Evolutionary conservation across 2,113 vertebrate species (phyloP).

Genomic region (Pachypanchax playfairii): DNA sequence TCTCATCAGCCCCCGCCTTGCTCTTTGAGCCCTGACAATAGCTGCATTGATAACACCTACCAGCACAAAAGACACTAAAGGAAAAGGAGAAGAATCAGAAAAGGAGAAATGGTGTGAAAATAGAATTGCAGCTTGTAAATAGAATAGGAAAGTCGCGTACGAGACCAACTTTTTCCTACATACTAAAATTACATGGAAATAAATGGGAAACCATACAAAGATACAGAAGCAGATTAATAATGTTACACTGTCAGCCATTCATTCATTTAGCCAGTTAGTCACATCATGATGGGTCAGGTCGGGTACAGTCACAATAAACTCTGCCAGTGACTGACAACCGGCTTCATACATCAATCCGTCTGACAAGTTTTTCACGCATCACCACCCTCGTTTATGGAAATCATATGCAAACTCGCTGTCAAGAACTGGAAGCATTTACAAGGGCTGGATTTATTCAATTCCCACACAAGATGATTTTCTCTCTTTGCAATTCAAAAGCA

Average conservation of each 20-base stretch:
- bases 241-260: slow-evolving; percentile 20
- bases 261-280: slow-evolving; percentile 30
- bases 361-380: slow-evolving; percentile 68
- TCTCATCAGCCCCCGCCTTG: slow-evolving; percentile 56
- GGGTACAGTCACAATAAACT: slow-evolving; percentile 45
- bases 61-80: slow-evolving; percentile 39
- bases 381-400: slow-evolving; percentile 61
- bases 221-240: not conserved
- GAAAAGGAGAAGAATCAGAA: slow-evolving; percentile 32
- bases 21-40: slow-evolving; percentile 67
- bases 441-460: slow-evolving; percentile 25
- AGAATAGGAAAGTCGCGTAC: slow-evolving; percentile 8
- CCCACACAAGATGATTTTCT: slow-evolving; percentile 21
- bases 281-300: slow-evolving; percentile 27
- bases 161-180: slow-evolving; percentile 5
- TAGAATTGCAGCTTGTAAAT: slow-evolving; percentile 13
- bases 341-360: slow-evolving; percentile 55
- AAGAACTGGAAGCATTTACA: slow-evolving; percentile 24
- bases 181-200: not conserved
- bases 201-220: not conserved
- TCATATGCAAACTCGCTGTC: slow-evolving; percentile 54
- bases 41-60: slow-evolving; percentile 69
- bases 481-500: not conserved
- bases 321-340: slow-evolving; percentile 51
- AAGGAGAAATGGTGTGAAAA: slow-evolving; percentile 27